Evolutionary conservation across 2,888 invertebrate genomes (phyloP), one percentile per base, ranked within the genome.

Genomic region (Drosophila quinaria): DNA sequence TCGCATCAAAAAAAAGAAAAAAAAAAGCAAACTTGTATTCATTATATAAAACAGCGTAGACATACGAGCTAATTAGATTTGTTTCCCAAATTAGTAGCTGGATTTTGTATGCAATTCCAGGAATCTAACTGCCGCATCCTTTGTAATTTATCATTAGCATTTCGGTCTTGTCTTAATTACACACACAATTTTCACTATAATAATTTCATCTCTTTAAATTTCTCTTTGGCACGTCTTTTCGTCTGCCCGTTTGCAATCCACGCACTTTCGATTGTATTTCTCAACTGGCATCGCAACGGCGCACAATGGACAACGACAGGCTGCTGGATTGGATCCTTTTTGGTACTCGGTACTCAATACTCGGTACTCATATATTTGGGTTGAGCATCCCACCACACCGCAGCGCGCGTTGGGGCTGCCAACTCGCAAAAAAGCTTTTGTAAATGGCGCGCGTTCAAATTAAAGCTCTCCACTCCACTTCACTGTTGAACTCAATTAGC

Each of bases 221-320:
- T 72, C 54, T 59, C 62, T 68, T 64, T 56, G 59, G 62, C 44
- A 51, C 59, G 46, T 64, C 62, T 64, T 78, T 70, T 69, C 61
- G 49, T 64, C 62, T 64, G 54, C 63, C 72, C 76, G 79, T 71
- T 71, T 74, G 78, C 75, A 78, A 71, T 91, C 86, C 90, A 89
- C 90, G 85, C 91, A 89, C 85, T 58, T 82, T 80, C 79, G 74
- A 76, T 84, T 89, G 78, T 85, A 81, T 80, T 81, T 81, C 79
- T 77, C 72, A 66, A 79, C 78, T 76, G 74, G 74, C 87, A 74
- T 60, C 67, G 78, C 83, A 78, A 78, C 80, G 86, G 85, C 85
- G 82, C 83, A 88, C 80, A 77, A 80, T 72, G 68, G 74, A 52
- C 56, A 35, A 77, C 80, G 46, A 77, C 80, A 71, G 83, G 81